Conservation (phyloP, 2,888 invertebrate genomes). For the Diaphora mendica region DNA sequence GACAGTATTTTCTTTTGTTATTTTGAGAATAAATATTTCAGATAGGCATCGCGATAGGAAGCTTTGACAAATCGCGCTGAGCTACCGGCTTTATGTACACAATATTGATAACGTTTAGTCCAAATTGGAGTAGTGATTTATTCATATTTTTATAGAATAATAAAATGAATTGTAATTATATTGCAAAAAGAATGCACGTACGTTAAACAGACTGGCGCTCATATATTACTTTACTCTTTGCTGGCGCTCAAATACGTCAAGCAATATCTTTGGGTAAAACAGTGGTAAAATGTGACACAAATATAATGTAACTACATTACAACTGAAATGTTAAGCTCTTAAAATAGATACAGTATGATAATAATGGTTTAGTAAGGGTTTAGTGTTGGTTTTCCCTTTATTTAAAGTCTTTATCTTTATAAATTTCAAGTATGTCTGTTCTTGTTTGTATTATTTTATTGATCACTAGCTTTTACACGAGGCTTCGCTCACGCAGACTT, state of each 20-base stretch:
- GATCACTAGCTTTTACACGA: no score
- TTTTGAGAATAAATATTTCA: constrained; percentile 38
- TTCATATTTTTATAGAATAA: not conserved
- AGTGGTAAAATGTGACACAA: not conserved
- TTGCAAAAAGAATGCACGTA: not conserved
- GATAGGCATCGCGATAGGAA: constrained; percentile 41
- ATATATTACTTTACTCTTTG: no score
- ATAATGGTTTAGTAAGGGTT: no score
- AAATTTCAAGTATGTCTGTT: no score
- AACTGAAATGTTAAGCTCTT: no score
- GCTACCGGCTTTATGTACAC: constrained; percentile 6
- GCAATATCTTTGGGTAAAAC: not conserved
- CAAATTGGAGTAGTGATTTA: not conserved
- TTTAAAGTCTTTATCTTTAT: no score
- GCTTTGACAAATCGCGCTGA: constrained; percentile 16
- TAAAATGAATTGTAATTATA: not conserved
- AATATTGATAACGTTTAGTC: constrained; percentile 6
- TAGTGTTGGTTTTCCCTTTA: no score
- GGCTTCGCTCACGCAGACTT: no score
- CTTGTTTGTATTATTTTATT: no score
- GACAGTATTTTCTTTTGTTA: constrained; percentile 41
- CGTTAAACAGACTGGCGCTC: not conserved
- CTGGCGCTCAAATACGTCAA: not conserved
- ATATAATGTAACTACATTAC: not conserved
- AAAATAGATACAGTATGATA: no score